These are phyloP conservation scores for Drosophila quinaria DNA, from an alignment of 2,888 invertebrate genomes.

Conservation along the genomic window DNA sequence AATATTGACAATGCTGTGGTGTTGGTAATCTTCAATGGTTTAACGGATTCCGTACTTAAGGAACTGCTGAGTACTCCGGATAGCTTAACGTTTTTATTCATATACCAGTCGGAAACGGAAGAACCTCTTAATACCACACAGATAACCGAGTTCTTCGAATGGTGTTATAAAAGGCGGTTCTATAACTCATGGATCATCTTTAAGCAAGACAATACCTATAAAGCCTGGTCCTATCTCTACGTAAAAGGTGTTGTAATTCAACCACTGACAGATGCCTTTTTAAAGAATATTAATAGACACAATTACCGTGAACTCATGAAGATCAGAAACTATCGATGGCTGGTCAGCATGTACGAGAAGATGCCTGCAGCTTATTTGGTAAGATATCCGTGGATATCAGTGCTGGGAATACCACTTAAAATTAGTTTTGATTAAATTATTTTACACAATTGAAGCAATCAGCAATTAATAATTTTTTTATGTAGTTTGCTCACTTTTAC, in stretches of 20 bases:
- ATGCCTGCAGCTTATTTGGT: constrained; percentile 10
- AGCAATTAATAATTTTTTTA: too few species aligned
- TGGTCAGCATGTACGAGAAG: background rate
- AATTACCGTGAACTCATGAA: background rate
- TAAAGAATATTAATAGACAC: too few species aligned
- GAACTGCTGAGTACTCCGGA: background rate
- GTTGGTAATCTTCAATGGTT: background rate
- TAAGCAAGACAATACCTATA: background rate
- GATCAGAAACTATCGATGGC: background rate
- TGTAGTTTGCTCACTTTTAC: too few species aligned
- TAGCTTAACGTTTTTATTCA: background rate
- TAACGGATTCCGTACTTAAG: background rate
- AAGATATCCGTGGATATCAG: background rate
- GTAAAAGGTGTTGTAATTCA: background rate
- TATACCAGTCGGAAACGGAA: background rate
- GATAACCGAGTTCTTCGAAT: background rate
- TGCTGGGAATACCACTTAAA: too few species aligned
- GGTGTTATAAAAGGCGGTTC: background rate
- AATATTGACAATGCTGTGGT: background rate
- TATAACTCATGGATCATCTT: background rate
- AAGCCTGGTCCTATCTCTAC: background rate
- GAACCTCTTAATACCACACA: background rate
- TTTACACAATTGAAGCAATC: too few species aligned
- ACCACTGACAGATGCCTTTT: background rate
- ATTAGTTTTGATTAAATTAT: too few species aligned